Evolutionary conservation across 2,888 invertebrate species (phyloP).

Genomic region (Acrobasis suavella): DNA sequence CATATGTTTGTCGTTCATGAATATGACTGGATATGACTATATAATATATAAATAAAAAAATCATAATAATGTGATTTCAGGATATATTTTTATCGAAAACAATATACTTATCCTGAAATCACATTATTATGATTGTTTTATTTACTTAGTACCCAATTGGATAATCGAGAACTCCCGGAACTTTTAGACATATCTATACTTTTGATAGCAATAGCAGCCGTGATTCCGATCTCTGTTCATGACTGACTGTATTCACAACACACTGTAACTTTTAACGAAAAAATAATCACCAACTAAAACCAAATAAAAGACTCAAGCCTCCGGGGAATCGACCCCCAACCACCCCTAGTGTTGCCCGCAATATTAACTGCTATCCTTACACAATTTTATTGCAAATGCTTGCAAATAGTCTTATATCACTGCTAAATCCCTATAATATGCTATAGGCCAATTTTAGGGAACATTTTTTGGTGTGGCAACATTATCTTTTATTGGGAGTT

Average conservation of each 20-base stretch:
- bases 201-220: too few species aligned
- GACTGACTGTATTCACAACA: neutral
- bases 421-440: constrained; percentile 61
- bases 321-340: constrained; percentile 17
- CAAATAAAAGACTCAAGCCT: constrained; percentile 3
- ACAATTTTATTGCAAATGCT: constrained; percentile 73
- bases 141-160: too few species aligned
- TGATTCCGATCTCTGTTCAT: too few species aligned
- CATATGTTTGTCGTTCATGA: too few species aligned
- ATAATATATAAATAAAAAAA: too few species aligned
- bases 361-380: constrained; percentile 71
- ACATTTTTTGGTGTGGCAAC: constrained; percentile 26
- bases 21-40: too few species aligned
- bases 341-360: constrained; percentile 40
- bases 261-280: neutral
- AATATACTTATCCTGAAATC: too few species aligned
- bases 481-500: constrained; percentile 33
- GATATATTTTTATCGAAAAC: too few species aligned
- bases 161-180: too few species aligned
- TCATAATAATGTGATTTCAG: too few species aligned
- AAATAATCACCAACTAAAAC: constrained; percentile 16
- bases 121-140: too few species aligned
- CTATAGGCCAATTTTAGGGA: constrained; percentile 47
- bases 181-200: too few species aligned
- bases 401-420: constrained; percentile 71